Evolutionary conservation across 2,888 invertebrate species (phyloP).

Genomic region (Amorpha juglandis): DNA sequence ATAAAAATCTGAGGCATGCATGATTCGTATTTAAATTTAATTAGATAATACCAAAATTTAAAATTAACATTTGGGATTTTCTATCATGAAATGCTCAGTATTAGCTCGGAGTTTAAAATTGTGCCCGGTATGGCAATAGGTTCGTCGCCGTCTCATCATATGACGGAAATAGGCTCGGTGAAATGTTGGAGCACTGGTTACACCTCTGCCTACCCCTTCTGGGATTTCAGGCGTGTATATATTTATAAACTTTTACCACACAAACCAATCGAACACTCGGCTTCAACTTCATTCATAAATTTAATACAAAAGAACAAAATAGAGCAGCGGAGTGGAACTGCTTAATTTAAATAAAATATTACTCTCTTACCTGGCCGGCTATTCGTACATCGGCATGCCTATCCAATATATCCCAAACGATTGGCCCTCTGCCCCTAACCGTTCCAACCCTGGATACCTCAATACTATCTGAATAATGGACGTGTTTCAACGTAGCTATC

Average conservation of each 20-base stretch:
- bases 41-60: too few relatives aligned
- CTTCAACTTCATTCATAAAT: slow-evolving; percentile 37
- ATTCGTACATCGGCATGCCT: slow-evolving; percentile 63
- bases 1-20: too few relatives aligned
- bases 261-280: slow-evolving; percentile 43
- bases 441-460: slow-evolving; percentile 48
- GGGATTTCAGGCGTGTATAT: too few relatives aligned
- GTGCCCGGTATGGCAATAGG: too few relatives aligned
- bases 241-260: slow-evolving; percentile 2
- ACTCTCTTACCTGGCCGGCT: slow-evolving; percentile 59
- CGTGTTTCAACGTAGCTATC: slow-evolving; percentile 67
- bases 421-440: slow-evolving; percentile 60
- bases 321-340: slow-evolving; percentile 53
- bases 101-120: too few relatives aligned
- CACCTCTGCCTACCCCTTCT: too few relatives aligned
- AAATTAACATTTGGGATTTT: too few relatives aligned
- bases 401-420: slow-evolving; percentile 65
- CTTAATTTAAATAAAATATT: slow-evolving; percentile 74
- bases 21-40: too few relatives aligned
- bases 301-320: slow-evolving; percentile 58
- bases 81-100: too few relatives aligned
- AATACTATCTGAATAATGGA: slow-evolving; percentile 71
- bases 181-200: too few relatives aligned
- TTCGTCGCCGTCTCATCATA: too few relatives aligned
- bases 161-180: too few relatives aligned